Percentiles rank a stretch among this genome's conserved stretches.
phyloP scores from a whole-genome alignment of 1,140 invertebrate genomes.

The Hypothenemus hampei region DNA sequence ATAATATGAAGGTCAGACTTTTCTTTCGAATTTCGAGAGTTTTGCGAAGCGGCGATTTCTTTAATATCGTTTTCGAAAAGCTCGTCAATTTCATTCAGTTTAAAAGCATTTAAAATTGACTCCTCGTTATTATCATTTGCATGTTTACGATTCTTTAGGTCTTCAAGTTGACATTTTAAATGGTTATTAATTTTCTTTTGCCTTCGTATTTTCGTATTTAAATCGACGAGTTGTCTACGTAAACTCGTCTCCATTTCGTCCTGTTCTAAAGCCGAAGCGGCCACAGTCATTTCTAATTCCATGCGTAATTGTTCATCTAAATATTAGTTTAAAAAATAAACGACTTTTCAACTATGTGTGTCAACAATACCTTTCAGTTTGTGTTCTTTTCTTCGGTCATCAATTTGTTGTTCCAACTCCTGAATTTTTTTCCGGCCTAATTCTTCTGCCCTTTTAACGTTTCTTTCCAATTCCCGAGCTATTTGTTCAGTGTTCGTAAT shows the following conservation, averaged over 20 bases:
- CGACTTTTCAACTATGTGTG: neutral
- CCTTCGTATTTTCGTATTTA: neutral
- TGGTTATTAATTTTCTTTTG: neutral
- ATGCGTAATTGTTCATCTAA: slow-evolving; percentile 1
- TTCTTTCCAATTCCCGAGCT: too few species aligned
- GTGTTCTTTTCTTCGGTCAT: neutral
- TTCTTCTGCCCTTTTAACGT: too few species aligned
- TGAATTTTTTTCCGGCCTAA: neutral
- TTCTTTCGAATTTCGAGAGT: neutral
- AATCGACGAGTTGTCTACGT: neutral
- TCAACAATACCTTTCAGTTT: neutral
- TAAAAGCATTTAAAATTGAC: neutral
- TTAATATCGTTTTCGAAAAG: neutral
- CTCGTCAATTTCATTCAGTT: neutral
- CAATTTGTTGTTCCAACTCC: neutral
- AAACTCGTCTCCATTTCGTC: slow-evolving; percentile 2
- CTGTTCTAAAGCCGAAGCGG: neutral
- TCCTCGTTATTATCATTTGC: neutral
- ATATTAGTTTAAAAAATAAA: neutral
- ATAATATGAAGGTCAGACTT: too few species aligned
- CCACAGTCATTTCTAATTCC: neutral
- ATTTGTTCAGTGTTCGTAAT: neutral
- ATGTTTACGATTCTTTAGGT: neutral
- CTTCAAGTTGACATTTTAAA: neutral
- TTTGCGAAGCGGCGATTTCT: neutral